Percentiles rank a stretch among this genome's conserved stretches.
These are phyloP conservation scores for Drosophila obscura DNA, from an alignment of 1,140 invertebrate genomes.

Conservation along the genomic window DNA sequence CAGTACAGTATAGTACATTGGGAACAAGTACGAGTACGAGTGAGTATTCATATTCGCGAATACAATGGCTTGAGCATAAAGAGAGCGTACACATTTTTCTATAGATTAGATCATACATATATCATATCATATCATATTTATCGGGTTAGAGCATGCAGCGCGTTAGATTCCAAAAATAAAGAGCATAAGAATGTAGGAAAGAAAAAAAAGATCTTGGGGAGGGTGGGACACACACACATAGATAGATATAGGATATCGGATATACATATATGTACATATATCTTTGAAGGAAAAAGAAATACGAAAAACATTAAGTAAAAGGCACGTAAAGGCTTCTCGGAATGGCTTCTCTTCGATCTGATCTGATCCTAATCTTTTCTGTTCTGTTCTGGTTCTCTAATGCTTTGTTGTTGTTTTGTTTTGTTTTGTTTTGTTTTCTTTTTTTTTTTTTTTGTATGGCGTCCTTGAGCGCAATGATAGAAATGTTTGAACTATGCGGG, in stretches of 20 bases:
- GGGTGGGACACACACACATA: slow-evolving; percentile 49
- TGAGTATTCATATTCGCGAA: slow-evolving; percentile 49
- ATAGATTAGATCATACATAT: slow-evolving; percentile 48
- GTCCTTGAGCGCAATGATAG: slow-evolving; percentile 70
- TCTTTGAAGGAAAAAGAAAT: slow-evolving; percentile 27
- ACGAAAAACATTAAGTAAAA: slow-evolving; percentile 58
- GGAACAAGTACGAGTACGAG: slow-evolving; percentile 38
- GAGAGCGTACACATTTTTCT: slow-evolving; percentile 59
- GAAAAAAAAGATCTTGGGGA: slow-evolving; percentile 11
- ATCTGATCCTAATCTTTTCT: neutral
- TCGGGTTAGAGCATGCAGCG: slow-evolving; percentile 63
- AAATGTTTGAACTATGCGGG: slow-evolving; percentile 72
- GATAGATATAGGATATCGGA: slow-evolving; percentile 24
- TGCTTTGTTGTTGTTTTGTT: too few relatives aligned
- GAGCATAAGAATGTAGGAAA: slow-evolving; percentile 29
- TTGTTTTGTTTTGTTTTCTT: slow-evolving; percentile 4
- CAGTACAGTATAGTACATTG: slow-evolving; percentile 32
- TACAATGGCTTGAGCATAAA: slow-evolving; percentile 70
- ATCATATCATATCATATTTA: too few relatives aligned
- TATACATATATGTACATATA: slow-evolving; percentile 34
- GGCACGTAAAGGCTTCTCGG: slow-evolving; percentile 69
- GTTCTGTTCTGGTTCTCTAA: too few relatives aligned
- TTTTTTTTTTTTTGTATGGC: slow-evolving; percentile 2
- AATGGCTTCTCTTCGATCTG: slow-evolving; percentile 11
- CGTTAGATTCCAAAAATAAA: slow-evolving; percentile 37